Percentiles rank a stretch among this genome's conserved stretches.
These are phyloP conservation scores for Thripadectes ignobilis DNA, from an alignment of 2,797 vertebrate species.

Conservation along the genomic window DNA sequence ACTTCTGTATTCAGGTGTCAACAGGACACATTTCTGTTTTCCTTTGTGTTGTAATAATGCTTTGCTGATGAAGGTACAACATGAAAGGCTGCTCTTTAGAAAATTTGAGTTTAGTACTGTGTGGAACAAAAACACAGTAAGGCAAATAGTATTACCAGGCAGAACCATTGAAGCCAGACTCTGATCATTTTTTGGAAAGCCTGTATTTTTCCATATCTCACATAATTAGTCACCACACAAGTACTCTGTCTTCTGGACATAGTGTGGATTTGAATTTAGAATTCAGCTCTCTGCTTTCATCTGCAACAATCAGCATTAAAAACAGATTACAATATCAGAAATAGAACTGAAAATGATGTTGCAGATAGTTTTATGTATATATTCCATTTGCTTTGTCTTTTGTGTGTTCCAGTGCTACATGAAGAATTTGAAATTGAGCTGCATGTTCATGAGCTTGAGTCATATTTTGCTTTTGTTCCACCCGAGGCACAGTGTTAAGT, in stretches of 20 bases:
- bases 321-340: background rate
- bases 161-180: background rate
- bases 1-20: background rate
- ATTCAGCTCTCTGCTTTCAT: background rate
- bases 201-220: background rate
- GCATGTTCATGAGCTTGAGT: background rate
- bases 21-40: background rate
- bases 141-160: background rate
- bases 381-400: background rate
- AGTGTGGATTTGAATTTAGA: background rate
- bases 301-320: background rate
- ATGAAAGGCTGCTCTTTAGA: background rate
- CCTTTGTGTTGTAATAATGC: background rate
- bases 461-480: background rate
- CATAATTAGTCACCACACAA: background rate
- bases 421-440: background rate
- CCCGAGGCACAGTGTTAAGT: accelerated
- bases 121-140: background rate
- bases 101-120: background rate
- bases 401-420: background rate
- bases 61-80: background rate
- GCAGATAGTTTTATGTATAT: background rate
- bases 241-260: background rate
- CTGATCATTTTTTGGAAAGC: background rate
- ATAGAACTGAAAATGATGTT: background rate